phyloP scores from a whole-genome alignment of 1,140 invertebrate genomes.

The Charaxes varanes region DNA sequence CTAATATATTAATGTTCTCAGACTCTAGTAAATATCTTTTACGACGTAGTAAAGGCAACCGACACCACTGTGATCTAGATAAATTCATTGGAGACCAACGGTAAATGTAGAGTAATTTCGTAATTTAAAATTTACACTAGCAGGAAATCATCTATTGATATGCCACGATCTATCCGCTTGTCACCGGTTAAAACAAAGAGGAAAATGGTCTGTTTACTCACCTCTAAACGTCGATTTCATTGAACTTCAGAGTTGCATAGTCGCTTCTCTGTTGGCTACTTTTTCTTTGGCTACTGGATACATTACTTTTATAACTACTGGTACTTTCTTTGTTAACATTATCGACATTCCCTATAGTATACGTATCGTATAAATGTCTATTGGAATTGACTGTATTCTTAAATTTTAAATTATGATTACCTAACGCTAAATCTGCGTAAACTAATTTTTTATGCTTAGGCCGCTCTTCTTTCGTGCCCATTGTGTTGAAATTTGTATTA shows the following conservation, averaged over 20 bases:
- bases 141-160: conserved; percentile 1
- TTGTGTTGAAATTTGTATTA: conserved; percentile 48
- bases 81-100: background rate
- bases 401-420: conserved; percentile 74
- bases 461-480: conserved; percentile 49
- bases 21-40: no score
- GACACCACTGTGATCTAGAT: background rate
- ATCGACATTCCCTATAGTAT: conserved; percentile 55
- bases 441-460: conserved; percentile 69
- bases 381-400: conserved; percentile 75
- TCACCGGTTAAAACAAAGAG: conserved; percentile 1
- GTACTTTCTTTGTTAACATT: conserved; percentile 50
- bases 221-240: conserved; percentile 85
- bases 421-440: conserved; percentile 72
- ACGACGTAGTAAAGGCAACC: no score
- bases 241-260: conserved; percentile 85
- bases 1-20: no score
- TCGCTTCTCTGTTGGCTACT: conserved; percentile 74
- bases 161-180: background rate
- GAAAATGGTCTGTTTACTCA: conserved; percentile 24
- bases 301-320: conserved; percentile 50
- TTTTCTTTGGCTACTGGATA: conserved; percentile 56
- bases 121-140: conserved; percentile 2
- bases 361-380: conserved; percentile 71
- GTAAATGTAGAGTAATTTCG: conserved; percentile 1